Evolutionary conservation across 2,888 invertebrate species (phyloP), one percentile per base, ranked within the genome.

Genomic region (Agriopis leucophaearia): DNA sequence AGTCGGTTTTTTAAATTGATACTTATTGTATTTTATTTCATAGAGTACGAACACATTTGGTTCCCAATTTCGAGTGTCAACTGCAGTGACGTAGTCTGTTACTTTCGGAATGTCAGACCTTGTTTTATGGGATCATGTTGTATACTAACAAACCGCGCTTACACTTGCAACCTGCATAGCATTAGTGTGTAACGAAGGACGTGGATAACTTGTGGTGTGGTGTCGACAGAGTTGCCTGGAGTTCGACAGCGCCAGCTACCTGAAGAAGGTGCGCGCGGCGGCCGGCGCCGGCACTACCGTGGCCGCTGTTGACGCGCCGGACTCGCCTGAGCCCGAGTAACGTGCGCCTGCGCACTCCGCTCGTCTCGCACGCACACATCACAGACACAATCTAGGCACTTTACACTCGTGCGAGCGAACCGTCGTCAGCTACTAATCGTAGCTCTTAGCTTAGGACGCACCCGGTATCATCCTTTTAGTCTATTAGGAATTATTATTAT

Each of bases 261-360:
- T 94, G 89, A 89, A 87, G 88, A 89, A 88, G 80, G 91, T 86
- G 72, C 90, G 90, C 62, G 89, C 89, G 51, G 91, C 90, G 27
- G 73, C 72, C 59, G 70, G 55, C 76, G 91, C 85, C 77, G 88
- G 85, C 72, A 89, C 90, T 73, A 87, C 88, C 71, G 84, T 90
- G 76, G 88, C 86, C 76, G 86, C 89, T 16, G 86, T 85, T 72
- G 94, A 94, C 88, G 90, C 88, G 80, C 90, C 93, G 66, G 93
- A 94, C 83, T 94, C 94, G 76, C 93, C 94, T 72, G 94, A 94
- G 80, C 93, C 94, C 12, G 94, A 94, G 85, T 94, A 91, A 86
- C 44, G 60, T 64, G 72, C 74, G 63, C 48, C 75, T 68, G 66
- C 69, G 63, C 74, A 67, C 66, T 72, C 58, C 75, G 74, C 16